These are phyloP conservation scores for Muscidifurax raptorellus DNA, from an alignment of 1,140 invertebrate genomes.

Conservation along the genomic window DNA sequence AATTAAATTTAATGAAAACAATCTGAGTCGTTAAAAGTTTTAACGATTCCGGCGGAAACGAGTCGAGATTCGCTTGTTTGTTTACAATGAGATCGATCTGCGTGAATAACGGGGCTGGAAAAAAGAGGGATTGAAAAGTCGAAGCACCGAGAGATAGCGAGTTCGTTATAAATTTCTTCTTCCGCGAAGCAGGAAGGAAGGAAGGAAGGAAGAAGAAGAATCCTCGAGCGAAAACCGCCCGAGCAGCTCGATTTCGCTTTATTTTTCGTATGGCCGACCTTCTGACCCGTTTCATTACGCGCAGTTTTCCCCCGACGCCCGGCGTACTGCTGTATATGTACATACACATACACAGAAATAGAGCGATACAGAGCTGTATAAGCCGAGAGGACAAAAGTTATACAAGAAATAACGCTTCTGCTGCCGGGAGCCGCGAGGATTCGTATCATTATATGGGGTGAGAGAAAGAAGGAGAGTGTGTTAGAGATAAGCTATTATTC, in stretches of 20 bases:
- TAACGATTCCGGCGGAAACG: not conserved
- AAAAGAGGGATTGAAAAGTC: conserved; percentile 28
- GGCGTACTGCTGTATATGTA: not conserved
- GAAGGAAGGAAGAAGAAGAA: conserved; percentile 13
- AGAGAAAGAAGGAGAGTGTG: not conserved
- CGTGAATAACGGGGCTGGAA: not conserved
- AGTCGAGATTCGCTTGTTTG: not conserved
- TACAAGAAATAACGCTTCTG: not conserved
- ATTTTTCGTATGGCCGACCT: conserved; percentile 34
- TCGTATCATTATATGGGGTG: not conserved
- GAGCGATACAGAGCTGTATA: not conserved
- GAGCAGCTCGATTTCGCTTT: conserved; percentile 20
- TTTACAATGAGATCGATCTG: conserved; percentile 18
- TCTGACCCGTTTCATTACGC: conserved; percentile 45
- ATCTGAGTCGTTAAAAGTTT: not conserved
- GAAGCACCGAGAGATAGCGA: not conserved
- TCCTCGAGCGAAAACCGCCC: conserved; percentile 26
- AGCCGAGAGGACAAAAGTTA: conserved; percentile 1
- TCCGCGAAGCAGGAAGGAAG: not conserved
- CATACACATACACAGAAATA: not conserved
- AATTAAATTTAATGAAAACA: not conserved
- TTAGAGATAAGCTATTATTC: conserved; percentile 32
- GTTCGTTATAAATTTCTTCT: conserved; percentile 43
- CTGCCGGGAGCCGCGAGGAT: not conserved
- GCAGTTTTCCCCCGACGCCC: not conserved